phyloP scores from a whole-genome alignment of 2,113 vertebrate species.

The Lycocorax pyrrhopterus region DNA sequence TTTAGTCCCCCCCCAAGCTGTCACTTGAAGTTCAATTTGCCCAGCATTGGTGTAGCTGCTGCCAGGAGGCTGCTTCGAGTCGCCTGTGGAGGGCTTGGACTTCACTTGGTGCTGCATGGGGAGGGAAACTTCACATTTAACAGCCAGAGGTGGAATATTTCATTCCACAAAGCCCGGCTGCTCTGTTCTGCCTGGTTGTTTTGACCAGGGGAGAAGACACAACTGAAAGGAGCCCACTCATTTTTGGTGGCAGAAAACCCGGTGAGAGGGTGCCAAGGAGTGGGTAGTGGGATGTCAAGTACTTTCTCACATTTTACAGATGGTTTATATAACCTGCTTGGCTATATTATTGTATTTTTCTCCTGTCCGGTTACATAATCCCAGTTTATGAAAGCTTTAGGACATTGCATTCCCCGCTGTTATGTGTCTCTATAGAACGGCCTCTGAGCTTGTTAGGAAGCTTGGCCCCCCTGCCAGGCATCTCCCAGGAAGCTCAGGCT shows the following conservation, averaged over 20 bases:
- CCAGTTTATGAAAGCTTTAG: neutral
- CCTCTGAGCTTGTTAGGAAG: neutral
- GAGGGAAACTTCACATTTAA: neutral
- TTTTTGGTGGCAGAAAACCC: neutral
- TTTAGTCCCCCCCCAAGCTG: neutral
- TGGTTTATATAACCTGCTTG: slow-evolving; percentile 42
- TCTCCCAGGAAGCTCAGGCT: neutral
- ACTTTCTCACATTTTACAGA: slow-evolving; percentile 22
- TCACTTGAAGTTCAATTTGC: neutral
- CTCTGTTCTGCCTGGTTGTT: neutral
- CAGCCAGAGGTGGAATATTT: neutral
- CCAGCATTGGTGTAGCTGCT: neutral
- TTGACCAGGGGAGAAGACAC: neutral
- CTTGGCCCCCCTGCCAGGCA: neutral
- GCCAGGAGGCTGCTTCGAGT: neutral
- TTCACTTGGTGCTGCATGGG: accelerated
- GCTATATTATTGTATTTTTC: neutral
- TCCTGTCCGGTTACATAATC: neutral
- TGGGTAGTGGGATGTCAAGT: slow-evolving; percentile 44
- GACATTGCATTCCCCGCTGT: neutral
- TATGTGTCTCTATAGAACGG: accelerated
- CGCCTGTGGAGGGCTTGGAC: neutral
- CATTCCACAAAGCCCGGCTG: neutral
- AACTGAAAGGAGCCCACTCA: neutral
- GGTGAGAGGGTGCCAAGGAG: neutral